Base-by-base conservation (phyloP, 1,140 invertebrate genomes). In the Drosophila obscura region DNA sequence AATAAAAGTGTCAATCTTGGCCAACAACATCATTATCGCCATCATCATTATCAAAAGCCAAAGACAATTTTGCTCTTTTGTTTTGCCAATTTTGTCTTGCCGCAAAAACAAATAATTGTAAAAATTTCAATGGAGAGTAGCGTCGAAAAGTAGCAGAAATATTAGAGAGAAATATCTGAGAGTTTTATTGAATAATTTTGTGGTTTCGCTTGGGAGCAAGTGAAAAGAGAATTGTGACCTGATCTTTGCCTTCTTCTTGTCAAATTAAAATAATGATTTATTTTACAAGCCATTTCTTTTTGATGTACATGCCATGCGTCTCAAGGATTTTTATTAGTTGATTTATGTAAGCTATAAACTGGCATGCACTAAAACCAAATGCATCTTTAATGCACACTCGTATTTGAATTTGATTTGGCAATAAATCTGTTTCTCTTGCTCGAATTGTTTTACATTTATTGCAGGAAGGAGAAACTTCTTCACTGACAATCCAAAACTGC, bases 1-100 rank as follows among this genome's bases (percentile, higher is more conserved):
- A 66, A 80, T 88, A 88, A 80, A 83, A 80, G 83, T 88, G 83
- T 83, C 83, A 88, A 88, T 88, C 76, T 83, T 71, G 49, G 49
- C 60, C 66, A 50, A 50, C 66, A 82, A 75, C 60, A 68, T 60
- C 71, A 79, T 78, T 74, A 59, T 67, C 68, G 63, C 72, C 61
- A 65, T 64, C 44, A 71, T 71, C 55, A 59, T 61, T 50, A 57
- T 44, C 63, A 59, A 28, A 46, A 43, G 65, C 62, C 35, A 39
- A 74, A 82, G 59, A 80, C 78, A 80, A 77, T 81, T 39, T 77
- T 71, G 45, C 60, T 58, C 61, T 62, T 82, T 65, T 78, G 74
- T 81, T 61, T 41, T 59, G 8, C 50, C 52, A 66, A 50, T 51
- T 51, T 57, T 56, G 15, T 41, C 57, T 65, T 55, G 31, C 55